Evolutionary conservation across 1,140 invertebrate species (phyloP).

Genomic region (Prorops nasuta): DNA sequence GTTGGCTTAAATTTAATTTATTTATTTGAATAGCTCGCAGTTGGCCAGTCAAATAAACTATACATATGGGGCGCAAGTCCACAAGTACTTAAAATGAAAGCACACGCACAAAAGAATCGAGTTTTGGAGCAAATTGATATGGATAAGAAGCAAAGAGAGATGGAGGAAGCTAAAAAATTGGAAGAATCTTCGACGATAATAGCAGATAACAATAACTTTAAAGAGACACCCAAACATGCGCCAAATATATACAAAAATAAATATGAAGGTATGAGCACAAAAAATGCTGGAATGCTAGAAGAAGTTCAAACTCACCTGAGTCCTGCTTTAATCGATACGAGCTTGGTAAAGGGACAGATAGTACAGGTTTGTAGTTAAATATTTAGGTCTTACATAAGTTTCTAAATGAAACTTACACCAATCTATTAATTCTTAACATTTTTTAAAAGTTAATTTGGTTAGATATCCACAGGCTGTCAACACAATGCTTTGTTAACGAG

Average conservation of each 20-base stretch:
- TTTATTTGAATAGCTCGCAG: constrained; percentile 63
- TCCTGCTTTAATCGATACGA: constrained; percentile 62
- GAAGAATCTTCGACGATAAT: no score
- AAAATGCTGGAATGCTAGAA: constrained; percentile 39
- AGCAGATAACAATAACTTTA: constrained; percentile 8
- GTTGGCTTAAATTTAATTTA: constrained; percentile 1
- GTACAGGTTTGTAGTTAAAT: constrained; percentile 56
- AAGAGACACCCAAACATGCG: constrained; percentile 17
- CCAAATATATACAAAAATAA: constrained; percentile 9
- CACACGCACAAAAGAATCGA: constrained; percentile 63
- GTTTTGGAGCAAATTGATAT: constrained; percentile 53
- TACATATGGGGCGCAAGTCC: constrained; percentile 80
- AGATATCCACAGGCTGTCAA: constrained; percentile 68
- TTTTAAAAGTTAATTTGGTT: background rate
- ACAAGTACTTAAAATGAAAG: constrained; percentile 68
- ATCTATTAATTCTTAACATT: background rate
- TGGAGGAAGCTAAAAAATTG: constrained; percentile 22
- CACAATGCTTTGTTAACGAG: constrained; percentile 68
- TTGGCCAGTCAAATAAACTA: constrained; percentile 66
- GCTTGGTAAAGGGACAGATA: constrained; percentile 60
- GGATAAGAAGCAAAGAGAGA: constrained; percentile 36
- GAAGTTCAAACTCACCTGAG: constrained; percentile 56
- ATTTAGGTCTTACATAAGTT: no score
- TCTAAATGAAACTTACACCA: background rate
- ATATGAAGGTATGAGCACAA: constrained; percentile 23